Percentiles rank a stretch among this genome's conserved stretches.
These are phyloP conservation scores for Neotoma lepida DNA, from an alignment of 2,113 vertebrate genomes.

Conservation along the genomic window DNA sequence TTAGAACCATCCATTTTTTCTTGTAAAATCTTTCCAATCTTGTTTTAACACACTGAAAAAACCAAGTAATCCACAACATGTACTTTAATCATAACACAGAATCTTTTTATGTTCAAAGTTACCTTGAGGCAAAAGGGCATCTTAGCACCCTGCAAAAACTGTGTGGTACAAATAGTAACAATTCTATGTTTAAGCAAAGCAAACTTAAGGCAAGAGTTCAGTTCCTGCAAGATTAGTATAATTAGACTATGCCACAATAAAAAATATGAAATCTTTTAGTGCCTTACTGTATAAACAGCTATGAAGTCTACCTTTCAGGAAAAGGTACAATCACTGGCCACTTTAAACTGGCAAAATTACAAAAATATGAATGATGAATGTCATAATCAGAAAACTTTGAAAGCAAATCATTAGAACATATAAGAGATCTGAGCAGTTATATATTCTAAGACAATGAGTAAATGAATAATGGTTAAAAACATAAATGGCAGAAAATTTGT, in stretches of 20 bases:
- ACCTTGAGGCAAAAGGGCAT: slow-evolving; percentile 4
- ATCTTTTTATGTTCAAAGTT: slow-evolving; percentile 8
- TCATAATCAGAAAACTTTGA: slow-evolving; percentile 34
- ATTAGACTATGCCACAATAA: slow-evolving; percentile 39
- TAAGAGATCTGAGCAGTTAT: slow-evolving; percentile 27
- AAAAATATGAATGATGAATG: slow-evolving; percentile 26
- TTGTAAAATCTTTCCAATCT: slow-evolving; percentile 26
- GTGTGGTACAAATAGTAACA: slow-evolving; percentile 17
- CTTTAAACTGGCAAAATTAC: slow-evolving; percentile 60
- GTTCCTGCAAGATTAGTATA: slow-evolving; percentile 50
- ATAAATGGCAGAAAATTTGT: background rate
- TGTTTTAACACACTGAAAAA: slow-evolving; percentile 24
- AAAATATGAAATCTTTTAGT: slow-evolving; percentile 29
- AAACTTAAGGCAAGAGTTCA: slow-evolving; percentile 60
- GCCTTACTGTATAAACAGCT: slow-evolving; percentile 32
- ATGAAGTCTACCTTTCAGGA: slow-evolving; percentile 41
- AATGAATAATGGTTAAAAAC: slow-evolving; percentile 51
- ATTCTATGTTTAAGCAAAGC: slow-evolving; percentile 43
- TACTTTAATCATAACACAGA: slow-evolving; percentile 49
- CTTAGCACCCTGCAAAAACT: slow-evolving; percentile 20
- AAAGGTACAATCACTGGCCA: slow-evolving; percentile 18
- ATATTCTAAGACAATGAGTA: slow-evolving; percentile 2
- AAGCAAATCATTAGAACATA: slow-evolving; percentile 29
- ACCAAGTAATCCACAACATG: background rate
- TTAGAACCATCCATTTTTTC: slow-evolving; percentile 8